Conservation (phyloP, 1,140 invertebrate species). For the Berghia stephanieae region DNA sequence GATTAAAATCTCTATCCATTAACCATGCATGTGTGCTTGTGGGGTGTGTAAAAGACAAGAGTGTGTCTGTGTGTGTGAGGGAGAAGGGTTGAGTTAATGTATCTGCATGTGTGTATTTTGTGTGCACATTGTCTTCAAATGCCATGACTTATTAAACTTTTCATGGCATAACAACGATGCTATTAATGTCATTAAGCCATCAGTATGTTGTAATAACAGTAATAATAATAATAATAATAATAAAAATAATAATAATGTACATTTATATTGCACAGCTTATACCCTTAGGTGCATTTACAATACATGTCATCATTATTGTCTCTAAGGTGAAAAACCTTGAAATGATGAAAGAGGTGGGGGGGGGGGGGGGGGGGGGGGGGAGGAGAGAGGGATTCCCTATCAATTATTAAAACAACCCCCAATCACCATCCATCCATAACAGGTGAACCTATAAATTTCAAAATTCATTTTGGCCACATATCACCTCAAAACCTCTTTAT, state of each 20-base stretch:
- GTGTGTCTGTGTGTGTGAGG: too few relatives aligned
- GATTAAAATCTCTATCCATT: too few relatives aligned
- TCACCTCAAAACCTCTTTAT: constrained; percentile 33
- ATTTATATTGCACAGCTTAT: neutral
- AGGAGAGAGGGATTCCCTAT: neutral
- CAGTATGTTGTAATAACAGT: too few relatives aligned
- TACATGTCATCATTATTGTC: constrained; percentile 35
- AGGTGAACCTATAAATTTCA: constrained; percentile 33
- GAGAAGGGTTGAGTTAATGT: too few relatives aligned
- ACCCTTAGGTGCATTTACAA: neutral
- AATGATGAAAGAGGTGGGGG: neutral
- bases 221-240: neutral
- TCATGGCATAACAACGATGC: too few relatives aligned
- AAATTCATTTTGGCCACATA: constrained; percentile 40
- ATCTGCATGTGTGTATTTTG: too few relatives aligned
- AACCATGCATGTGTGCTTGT: too few relatives aligned
- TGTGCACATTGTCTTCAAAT: too few relatives aligned
- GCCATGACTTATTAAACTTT: too few relatives aligned
- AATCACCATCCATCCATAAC: neutral
- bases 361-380: neutral
- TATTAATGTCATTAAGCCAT: too few relatives aligned
- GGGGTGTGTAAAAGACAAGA: too few relatives aligned
- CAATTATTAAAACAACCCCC: neutral
- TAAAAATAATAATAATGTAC: neutral
- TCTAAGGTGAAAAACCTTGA: constrained; percentile 30